These are phyloP conservation scores for Danio choprae DNA, from an alignment of 2,797 vertebrate species.

Conservation along the genomic window DNA sequence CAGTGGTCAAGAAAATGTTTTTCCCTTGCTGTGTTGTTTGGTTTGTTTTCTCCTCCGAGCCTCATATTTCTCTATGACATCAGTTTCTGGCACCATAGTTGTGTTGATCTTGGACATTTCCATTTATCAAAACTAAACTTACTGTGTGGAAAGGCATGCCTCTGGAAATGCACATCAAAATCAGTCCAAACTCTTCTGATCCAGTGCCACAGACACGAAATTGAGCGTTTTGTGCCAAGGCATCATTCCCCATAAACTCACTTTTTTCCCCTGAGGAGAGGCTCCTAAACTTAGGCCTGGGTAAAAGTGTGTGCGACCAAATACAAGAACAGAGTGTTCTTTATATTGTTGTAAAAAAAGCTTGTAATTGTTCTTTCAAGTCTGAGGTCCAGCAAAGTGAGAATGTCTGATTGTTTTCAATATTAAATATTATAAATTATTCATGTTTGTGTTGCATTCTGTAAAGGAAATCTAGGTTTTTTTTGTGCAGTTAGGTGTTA, in stretches of 20 bases:
- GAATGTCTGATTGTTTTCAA: neutral
- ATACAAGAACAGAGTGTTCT: constrained; percentile 5
- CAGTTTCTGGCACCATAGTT: constrained; percentile 44
- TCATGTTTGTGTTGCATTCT: neutral
- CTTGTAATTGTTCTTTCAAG: neutral
- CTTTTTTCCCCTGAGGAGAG: constrained; percentile 7
- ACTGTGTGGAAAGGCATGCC: constrained; percentile 52
- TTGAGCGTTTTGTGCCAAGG: constrained; percentile 50
- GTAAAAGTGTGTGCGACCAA: neutral
- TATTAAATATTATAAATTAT: neutral
- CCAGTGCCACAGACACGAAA: constrained; percentile 56
- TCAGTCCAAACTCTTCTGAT: constrained; percentile 53
- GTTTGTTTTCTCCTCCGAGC: constrained; percentile 40
- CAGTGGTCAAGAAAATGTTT: constrained; percentile 11
- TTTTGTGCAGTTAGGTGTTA: constrained; percentile 32
- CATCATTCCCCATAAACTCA: constrained; percentile 42
- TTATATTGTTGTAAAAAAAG: constrained; percentile 20
- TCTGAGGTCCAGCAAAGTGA: neutral
- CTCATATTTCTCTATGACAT: constrained; percentile 51
- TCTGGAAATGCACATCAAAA: constrained; percentile 53
- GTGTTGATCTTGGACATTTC: constrained; percentile 42
- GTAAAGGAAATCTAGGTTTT: constrained; percentile 10
- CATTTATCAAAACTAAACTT: constrained; percentile 59
- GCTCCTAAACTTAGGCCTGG: constrained; percentile 26
- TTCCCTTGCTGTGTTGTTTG: constrained; percentile 40